A percentile compares a stretch with the other conserved stretches of the same genome.
phyloP scores from a whole-genome alignment of 2,888 invertebrate genomes.

The Tetranychus piercei region DNA sequence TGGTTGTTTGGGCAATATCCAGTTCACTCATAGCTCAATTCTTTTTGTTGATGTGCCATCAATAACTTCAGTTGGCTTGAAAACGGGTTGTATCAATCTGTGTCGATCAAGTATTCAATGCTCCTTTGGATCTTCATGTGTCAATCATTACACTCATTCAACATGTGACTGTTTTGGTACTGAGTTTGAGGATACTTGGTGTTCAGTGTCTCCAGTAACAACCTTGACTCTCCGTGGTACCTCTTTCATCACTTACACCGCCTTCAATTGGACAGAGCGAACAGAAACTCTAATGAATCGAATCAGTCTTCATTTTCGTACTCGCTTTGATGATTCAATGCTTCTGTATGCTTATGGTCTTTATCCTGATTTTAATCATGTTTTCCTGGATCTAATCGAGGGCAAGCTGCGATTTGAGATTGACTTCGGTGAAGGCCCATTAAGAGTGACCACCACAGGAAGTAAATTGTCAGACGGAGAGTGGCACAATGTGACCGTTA shows the following conservation, averaged over 20 bases:
- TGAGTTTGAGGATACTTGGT: conserved; percentile 70
- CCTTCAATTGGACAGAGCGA: conserved; percentile 78
- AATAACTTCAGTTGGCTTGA: conserved; percentile 62
- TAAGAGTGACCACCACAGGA: conserved; percentile 28
- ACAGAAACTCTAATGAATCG: conserved; percentile 69
- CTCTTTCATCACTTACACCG: conserved; percentile 74
- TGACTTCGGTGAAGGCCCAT: conserved; percentile 60
- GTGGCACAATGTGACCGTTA: conserved; percentile 78
- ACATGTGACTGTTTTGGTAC: conserved; percentile 86
- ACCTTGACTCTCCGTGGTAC: conserved; percentile 69
- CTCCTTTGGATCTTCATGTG: conserved; percentile 66
- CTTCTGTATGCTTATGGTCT: conserved; percentile 82
- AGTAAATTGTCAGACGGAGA: conserved; percentile 12
- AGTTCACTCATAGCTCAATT: conserved; percentile 35
- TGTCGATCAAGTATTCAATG: conserved; percentile 52
- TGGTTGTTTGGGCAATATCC: conserved; percentile 71
- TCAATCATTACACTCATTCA: conserved; percentile 72
- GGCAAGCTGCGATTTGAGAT: conserved; percentile 66
- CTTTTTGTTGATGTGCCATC: not conserved
- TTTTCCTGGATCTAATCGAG: conserved; percentile 58
- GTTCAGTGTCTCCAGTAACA: conserved; percentile 73
- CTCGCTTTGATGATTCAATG: conserved; percentile 72
- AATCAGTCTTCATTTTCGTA: conserved; percentile 71
- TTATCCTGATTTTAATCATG: conserved; percentile 61
- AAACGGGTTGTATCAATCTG: conserved; percentile 68